Conservation (phyloP, 2,888 invertebrate genomes). For the Rambutsinella grinnellia region DNA sequence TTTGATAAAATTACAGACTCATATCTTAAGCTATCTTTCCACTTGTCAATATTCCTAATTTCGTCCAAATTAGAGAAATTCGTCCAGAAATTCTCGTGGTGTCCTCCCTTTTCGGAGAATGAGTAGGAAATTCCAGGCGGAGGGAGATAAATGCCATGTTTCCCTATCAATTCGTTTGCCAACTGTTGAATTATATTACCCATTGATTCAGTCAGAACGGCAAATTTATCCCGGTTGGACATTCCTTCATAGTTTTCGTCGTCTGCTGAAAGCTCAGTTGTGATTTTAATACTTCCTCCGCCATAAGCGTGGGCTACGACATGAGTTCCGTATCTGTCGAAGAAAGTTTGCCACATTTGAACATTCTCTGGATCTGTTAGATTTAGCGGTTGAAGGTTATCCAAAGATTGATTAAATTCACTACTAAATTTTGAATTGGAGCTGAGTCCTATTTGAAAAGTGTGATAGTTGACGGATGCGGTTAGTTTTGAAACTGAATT, state of each 20-base stretch:
- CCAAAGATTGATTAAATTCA: background rate
- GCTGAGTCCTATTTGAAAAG: constrained; percentile 23
- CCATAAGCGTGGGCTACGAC: constrained; percentile 26
- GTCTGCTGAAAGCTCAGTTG: background rate
- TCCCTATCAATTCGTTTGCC: constrained; percentile 36
- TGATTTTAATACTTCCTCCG: constrained; percentile 26
- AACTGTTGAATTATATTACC: constrained; percentile 15
- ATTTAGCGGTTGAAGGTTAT: constrained; percentile 19
- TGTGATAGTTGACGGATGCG: constrained; percentile 33
- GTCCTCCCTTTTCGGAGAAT: constrained; percentile 5
- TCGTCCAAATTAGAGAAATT: constrained; percentile 30
- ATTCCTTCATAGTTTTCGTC: constrained; percentile 11
- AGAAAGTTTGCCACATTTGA: constrained; percentile 30
- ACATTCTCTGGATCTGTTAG: constrained; percentile 14
- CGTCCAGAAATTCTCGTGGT: constrained; percentile 31
- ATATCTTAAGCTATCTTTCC: constrained; percentile 41
- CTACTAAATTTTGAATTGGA: background rate
- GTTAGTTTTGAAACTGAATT: constrained; percentile 17
- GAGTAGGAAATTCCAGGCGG: constrained; percentile 23
- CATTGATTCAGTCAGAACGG: constrained; percentile 12
- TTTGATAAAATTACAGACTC: constrained; percentile 34
- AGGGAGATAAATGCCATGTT: constrained; percentile 17
- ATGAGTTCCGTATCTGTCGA: constrained; percentile 38
- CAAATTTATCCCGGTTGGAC: constrained; percentile 15
- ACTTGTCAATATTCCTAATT: constrained; percentile 18